Percentiles rank a stretch among this genome's conserved stretches.
These are phyloP conservation scores for Drosophila sechellia DNA, from an alignment of 1,140 invertebrate species.

Conservation along the genomic window DNA sequence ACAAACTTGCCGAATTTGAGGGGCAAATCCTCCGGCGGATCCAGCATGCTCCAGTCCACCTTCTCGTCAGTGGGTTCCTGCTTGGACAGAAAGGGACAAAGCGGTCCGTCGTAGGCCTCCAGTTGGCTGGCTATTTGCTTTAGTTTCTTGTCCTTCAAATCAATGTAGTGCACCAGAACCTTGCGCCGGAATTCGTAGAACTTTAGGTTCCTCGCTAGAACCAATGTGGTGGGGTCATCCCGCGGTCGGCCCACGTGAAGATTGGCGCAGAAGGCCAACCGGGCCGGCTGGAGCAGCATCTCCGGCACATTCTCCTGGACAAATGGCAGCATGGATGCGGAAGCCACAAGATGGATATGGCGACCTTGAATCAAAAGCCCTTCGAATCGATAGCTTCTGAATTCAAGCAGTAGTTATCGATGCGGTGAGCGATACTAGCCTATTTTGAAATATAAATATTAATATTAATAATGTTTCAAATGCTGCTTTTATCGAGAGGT, in stretches of 20 bases:
- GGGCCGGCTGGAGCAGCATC: conserved; percentile 45
- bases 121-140: conserved; percentile 11
- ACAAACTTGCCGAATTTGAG: conserved; percentile 56
- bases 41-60: conserved; percentile 48
- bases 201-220: conserved; percentile 38
- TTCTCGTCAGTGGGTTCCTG: conserved; percentile 5
- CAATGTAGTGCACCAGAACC: conserved; percentile 55
- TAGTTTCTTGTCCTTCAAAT: conserved; percentile 24
- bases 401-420: no score
- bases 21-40: conserved; percentile 39
- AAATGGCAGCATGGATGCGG: conserved; percentile 39
- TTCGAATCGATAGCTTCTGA: not conserved
- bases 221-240: conserved; percentile 19
- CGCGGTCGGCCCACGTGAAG: conserved; percentile 26
- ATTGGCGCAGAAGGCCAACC: conserved; percentile 46
- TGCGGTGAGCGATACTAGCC: no score
- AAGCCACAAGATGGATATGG: conserved; percentile 21
- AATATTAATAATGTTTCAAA: no score
- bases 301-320: conserved; percentile 56
- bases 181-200: conserved; percentile 66
- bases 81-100: conserved; percentile 52
- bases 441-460: no score
- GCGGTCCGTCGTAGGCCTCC: conserved; percentile 45
- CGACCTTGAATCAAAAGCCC: not conserved
- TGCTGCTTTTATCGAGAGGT: no score